Conservation (phyloP, 1,140 invertebrate genomes). For the Drosophila takahashii region DNA sequence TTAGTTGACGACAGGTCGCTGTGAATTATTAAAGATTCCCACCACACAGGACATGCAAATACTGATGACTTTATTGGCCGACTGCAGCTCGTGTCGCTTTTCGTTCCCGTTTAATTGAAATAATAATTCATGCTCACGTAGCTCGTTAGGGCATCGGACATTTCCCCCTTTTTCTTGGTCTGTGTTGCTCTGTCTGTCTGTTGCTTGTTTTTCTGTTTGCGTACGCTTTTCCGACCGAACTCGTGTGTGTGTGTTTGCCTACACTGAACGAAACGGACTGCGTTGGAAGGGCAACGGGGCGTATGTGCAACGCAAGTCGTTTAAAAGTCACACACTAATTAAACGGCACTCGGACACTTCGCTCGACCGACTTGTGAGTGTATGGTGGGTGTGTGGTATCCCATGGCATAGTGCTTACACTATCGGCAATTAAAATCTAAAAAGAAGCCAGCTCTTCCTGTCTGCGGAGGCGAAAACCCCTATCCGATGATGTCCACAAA, state of each 20-base stretch:
- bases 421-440: slow-evolving; percentile 83
- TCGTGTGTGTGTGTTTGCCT: slow-evolving; percentile 38
- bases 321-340: slow-evolving; percentile 74
- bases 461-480: slow-evolving; percentile 11
- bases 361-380: slow-evolving; percentile 38
- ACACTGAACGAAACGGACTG: slow-evolving; percentile 21
- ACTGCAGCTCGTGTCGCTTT: slow-evolving; percentile 4
- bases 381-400: slow-evolving; percentile 7
- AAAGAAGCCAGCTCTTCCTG: slow-evolving; percentile 60
- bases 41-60: slow-evolving; percentile 13
- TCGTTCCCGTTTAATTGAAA: slow-evolving; percentile 33
- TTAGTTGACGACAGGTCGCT: slow-evolving; percentile 17
- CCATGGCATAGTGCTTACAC: slow-evolving; percentile 38
- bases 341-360: slow-evolving; percentile 60
- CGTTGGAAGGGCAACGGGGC: slow-evolving; percentile 50
- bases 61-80: slow-evolving; percentile 20
- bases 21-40: slow-evolving; percentile 30
- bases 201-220: slow-evolving; percentile 43
- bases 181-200: slow-evolving; percentile 7
- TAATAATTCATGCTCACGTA: slow-evolving; percentile 44
- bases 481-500: too few relatives aligned
- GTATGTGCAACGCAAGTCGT: slow-evolving; percentile 70
- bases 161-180: slow-evolving; percentile 10
- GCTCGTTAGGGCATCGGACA: slow-evolving; percentile 46
- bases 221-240: slow-evolving; percentile 14